Evolutionary conservation across 2,888 invertebrate species (phyloP).

Genomic region (Cosmorhoe ocellata): DNA sequence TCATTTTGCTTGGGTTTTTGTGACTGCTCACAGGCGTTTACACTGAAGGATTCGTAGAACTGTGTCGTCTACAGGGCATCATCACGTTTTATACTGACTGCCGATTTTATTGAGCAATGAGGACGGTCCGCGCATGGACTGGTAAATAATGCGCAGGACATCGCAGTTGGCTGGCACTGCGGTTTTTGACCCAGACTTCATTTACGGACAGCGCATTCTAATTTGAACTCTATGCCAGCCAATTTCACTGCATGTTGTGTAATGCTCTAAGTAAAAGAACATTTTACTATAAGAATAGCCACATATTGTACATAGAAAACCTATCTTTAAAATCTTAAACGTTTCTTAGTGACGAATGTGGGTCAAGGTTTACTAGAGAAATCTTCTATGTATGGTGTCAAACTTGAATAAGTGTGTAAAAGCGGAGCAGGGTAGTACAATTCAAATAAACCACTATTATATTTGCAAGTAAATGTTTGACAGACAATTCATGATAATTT

Average conservation of each 20-base stretch:
- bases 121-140: slow-evolving; percentile 47
- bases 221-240: slow-evolving; percentile 66
- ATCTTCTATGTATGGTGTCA: slow-evolving; percentile 33
- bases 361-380: slow-evolving; percentile 43
- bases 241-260: slow-evolving; percentile 74
- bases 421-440: slow-evolving; percentile 18
- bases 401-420: slow-evolving; percentile 15
- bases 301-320: slow-evolving; percentile 27
- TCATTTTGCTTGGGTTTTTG: slow-evolving; percentile 71
- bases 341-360: slow-evolving; percentile 21
- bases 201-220: slow-evolving; percentile 70
- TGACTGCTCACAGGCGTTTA: slow-evolving; percentile 72
- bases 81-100: slow-evolving; percentile 70
- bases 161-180: slow-evolving; percentile 59
- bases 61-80: slow-evolving; percentile 67
- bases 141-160: slow-evolving; percentile 69
- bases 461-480: neutral
- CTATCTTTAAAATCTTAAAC: slow-evolving; percentile 35
- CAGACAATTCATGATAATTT: too few species aligned
- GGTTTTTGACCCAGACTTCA: slow-evolving; percentile 72
- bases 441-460: slow-evolving; percentile 1
- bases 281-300: too few species aligned
- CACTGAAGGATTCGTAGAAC: slow-evolving; percentile 58
- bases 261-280: slow-evolving; percentile 46
- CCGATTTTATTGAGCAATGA: slow-evolving; percentile 63